These are phyloP conservation scores for Amblyteles armatorius DNA, from an alignment of 2,888 invertebrate species.

Conservation along the genomic window DNA sequence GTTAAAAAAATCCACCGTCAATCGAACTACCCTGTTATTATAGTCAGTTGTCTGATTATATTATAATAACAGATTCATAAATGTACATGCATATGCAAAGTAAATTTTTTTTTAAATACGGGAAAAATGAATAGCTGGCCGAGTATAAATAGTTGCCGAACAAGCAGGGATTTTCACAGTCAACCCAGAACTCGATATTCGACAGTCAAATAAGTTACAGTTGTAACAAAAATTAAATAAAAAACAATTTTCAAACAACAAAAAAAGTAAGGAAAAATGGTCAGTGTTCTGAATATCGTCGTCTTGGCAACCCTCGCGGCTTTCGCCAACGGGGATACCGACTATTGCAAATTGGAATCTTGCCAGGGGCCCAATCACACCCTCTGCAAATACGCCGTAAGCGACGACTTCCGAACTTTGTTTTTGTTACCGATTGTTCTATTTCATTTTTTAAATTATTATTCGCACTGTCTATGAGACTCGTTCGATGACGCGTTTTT, in stretches of 20 bases:
- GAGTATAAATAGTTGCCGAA: background rate
- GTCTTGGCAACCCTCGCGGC: background rate
- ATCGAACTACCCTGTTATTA: background rate
- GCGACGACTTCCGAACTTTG: background rate
- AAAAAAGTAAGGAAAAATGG: background rate
- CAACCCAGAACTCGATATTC: background rate
- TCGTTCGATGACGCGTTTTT: background rate
- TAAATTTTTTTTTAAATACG: background rate
- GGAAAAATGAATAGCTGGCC: background rate
- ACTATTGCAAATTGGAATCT: background rate
- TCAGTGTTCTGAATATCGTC: background rate
- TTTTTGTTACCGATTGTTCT: background rate
- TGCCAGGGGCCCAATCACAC: background rate
- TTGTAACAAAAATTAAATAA: too few relatives aligned
- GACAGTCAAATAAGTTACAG: background rate
- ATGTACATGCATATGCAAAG: background rate
- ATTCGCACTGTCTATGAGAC: background rate
- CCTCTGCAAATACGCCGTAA: background rate
- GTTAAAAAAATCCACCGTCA: background rate
- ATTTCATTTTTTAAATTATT: background rate
- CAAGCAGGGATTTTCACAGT: background rate
- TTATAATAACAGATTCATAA: background rate
- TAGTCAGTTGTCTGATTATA: background rate
- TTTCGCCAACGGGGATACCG: background rate
- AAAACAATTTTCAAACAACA: background rate